phyloP scores from a whole-genome alignment of 1,140 invertebrate species.

The Elymnias hypermnestra region DNA sequence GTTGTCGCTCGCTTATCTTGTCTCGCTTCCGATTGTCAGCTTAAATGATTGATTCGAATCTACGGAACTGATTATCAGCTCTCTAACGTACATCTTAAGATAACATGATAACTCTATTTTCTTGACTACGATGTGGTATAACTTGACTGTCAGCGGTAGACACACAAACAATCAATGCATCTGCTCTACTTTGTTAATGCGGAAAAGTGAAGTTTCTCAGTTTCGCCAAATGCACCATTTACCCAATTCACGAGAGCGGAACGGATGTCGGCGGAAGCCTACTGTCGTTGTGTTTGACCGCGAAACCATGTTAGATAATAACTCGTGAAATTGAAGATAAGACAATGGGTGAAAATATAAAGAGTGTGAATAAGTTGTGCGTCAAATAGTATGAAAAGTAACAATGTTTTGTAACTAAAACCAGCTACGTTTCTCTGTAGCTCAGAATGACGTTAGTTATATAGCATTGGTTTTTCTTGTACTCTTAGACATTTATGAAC shows the following conservation, averaged over 20 bases:
- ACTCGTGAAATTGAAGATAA: conserved; percentile 44
- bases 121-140: conserved; percentile 35
- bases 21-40: conserved; percentile 59
- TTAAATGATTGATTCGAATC: conserved; percentile 47
- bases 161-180: conserved; percentile 31
- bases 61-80: conserved; percentile 41
- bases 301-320: conserved; percentile 49
- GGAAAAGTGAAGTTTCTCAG: conserved; percentile 58
- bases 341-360: conserved; percentile 48
- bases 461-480: no score
- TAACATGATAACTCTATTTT: conserved; percentile 47
- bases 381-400: no score
- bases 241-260: conserved; percentile 70
- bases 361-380: no score
- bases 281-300: conserved; percentile 33
- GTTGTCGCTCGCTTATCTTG: conserved; percentile 59
- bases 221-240: conserved; percentile 65
- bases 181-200: conserved; percentile 29
- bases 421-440: background rate
- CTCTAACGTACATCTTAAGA: conserved; percentile 35
- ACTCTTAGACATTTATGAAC: no score
- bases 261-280: conserved; percentile 55
- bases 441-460: no score
- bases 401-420: background rate
- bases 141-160: conserved; percentile 50